phyloP scores from a whole-genome alignment of 2,888 invertebrate species.

The Lycophotia porphyrea region DNA sequence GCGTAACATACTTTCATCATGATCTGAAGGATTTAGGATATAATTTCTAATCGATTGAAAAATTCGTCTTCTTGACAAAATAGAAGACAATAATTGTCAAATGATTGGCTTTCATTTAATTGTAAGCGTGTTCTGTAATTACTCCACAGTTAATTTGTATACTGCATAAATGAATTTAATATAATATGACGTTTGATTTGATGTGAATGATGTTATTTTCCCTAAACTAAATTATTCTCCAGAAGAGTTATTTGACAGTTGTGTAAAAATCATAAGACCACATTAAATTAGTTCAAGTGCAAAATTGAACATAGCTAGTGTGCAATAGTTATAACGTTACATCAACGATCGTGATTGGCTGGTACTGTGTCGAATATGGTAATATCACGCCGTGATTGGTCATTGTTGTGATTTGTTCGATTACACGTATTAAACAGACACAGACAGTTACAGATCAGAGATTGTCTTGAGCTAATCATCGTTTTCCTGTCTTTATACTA shows the following conservation, averaged over 20 bases:
- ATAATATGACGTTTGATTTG: not conserved
- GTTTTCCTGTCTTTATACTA: too few relatives aligned
- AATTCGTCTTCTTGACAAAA: not conserved
- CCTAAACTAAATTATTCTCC: not conserved
- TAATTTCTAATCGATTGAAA: not conserved
- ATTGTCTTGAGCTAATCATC: too few relatives aligned
- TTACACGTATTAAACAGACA: not conserved
- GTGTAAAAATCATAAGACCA: not conserved
- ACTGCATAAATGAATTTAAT: not conserved
- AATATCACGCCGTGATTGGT: slow-evolving; percentile 31
- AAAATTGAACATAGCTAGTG: not conserved
- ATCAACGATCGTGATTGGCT: slow-evolving; percentile 17
- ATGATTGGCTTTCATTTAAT: not conserved
- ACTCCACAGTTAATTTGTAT: not conserved
- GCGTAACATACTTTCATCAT: not conserved
- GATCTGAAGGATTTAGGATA: not conserved
- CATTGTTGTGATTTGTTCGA: slow-evolving; percentile 22
- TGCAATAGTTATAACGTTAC: not conserved
- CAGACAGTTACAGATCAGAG: not conserved
- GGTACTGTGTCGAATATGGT: slow-evolving; percentile 28
- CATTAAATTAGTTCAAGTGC: not conserved
- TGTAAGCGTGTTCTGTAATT: not conserved
- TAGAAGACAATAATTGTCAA: not conserved
- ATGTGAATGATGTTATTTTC: not conserved
- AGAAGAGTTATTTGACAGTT: not conserved